These are phyloP conservation scores for Lasaia peninsularis DNA, from an alignment of 1,140 invertebrate species.

Conservation along the genomic window DNA sequence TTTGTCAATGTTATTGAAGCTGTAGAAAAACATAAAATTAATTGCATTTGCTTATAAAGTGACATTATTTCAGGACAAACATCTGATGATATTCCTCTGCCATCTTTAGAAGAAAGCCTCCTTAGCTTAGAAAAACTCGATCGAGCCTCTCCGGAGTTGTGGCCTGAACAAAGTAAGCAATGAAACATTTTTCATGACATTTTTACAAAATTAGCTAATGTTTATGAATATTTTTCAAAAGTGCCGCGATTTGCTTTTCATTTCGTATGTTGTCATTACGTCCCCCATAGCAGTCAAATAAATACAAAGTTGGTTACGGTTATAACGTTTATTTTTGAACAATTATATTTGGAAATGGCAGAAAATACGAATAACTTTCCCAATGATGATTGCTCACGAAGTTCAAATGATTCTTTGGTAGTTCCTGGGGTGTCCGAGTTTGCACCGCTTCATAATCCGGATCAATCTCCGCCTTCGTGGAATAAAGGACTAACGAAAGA, in stretches of 20 bases:
- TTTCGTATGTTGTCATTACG: conserved; percentile 63
- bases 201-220: background rate
- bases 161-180: conserved; percentile 94
- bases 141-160: conserved; percentile 92
- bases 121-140: conserved; percentile 93
- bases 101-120: conserved; percentile 82
- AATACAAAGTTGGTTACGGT: conserved; percentile 44
- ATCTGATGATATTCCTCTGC: conserved; percentile 74
- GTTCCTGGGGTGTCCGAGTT: conserved; percentile 88
- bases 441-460: conserved; percentile 74
- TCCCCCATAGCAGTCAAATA: conserved; percentile 12
- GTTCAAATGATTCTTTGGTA: conserved; percentile 70
- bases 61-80: conserved; percentile 56
- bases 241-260: conserved; percentile 52
- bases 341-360: conserved; percentile 52
- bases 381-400: conserved; percentile 43
- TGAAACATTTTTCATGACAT: conserved; percentile 13
- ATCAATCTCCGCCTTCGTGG: conserved; percentile 76
- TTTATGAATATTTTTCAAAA: conserved; percentile 51
- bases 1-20: background rate
- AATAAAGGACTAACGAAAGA: conserved; percentile 79
- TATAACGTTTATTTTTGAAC: conserved; percentile 60
- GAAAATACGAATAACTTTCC: conserved; percentile 44
- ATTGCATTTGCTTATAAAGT: background rate
- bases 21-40: background rate